Base-by-base conservation (phyloP, 2,888 invertebrate genomes). In the Cantharis lateralis region DNA sequence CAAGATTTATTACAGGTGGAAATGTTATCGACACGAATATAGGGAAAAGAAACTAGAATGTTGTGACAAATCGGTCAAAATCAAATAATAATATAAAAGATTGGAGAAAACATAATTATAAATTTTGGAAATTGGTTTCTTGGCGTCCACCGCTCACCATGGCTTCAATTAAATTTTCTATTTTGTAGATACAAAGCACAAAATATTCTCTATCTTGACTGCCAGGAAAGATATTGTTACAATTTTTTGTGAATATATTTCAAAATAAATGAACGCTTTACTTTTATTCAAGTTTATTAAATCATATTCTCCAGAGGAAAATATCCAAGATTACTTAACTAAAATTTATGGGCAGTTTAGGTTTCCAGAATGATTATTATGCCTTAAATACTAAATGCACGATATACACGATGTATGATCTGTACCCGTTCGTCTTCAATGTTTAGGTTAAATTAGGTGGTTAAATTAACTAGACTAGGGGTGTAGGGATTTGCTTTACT, bases 291-390 rank as follows among this genome's bases (percentile, higher is more conserved):
- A 48, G 48, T n/a, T 48, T 48, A 48, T 48, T 48, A 48, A 48
- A 48, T 48, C 48, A 48, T n/a, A 48, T 69, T 24, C 78, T 76
- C 79, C 24, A 72, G 77, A 76, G 77, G 75, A 77, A 79, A 73
- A 77, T 79, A 74, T 78, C 79, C 79, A 76, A 79, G 80, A 80
- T 78, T 81, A 78, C 78, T 79, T 79, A 79, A 77, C 77, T 78
- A 79, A 78, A 81, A 81, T 81, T 77, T 77, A 81, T 81, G 77
- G 75, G 73, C 75, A 72, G 61, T 66, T 69, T 69, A 74, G 71
- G 77, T 64, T 70, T 63, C 68, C 32, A 61, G 68, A 73, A 72
- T 68, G 68, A 76, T 76, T 76, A 76, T 76, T 76, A 69, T 62
- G 62, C 68, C 69, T 48, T 76, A 72, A 71, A 76, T 68, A 76